Conservation (phyloP, 2,113 vertebrate genomes). For the Amphiprion ocellaris region DNA sequence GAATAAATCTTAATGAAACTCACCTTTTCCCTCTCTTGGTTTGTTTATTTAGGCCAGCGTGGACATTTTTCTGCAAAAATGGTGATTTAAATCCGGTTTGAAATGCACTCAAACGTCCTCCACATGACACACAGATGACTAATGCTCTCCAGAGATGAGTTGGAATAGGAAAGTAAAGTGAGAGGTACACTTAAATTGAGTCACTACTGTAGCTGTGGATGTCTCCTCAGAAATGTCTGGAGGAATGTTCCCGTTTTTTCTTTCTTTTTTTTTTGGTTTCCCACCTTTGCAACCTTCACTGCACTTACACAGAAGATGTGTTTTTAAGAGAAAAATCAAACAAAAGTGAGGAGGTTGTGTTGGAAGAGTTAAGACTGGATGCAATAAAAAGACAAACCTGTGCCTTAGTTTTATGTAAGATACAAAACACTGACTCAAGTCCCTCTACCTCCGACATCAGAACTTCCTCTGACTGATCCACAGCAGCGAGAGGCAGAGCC, state of each 20-base stretch:
- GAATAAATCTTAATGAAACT: constrained; percentile 78
- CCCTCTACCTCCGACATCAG: not conserved
- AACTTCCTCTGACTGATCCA: constrained; percentile 25
- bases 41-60: constrained; percentile 28
- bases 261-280: not conserved
- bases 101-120: constrained; percentile 32
- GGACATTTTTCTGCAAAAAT: constrained; percentile 8
- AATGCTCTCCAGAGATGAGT: constrained; percentile 45
- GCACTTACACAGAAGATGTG: not conserved
- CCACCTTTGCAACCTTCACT: constrained; percentile 15
- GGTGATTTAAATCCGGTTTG: constrained; percentile 15
- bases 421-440: constrained; percentile 18
- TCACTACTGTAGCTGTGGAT: constrained; percentile 40
- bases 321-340: not conserved
- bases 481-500: not conserved
- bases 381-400: constrained; percentile 11
- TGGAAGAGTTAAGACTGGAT: not conserved
- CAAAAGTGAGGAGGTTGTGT: not conserved
- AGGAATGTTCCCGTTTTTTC: constrained; percentile 26
- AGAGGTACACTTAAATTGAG: constrained; percentile 26
- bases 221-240: constrained; percentile 36
- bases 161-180: constrained; percentile 32
- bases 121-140: constrained; percentile 57
- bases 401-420: constrained; percentile 23
- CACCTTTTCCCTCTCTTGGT: not conserved